A percentile compares a stretch with the other conserved stretches of the same genome.
Conservation (phyloP, 2,113 vertebrate species). For the Equus przewalskii region DNA sequence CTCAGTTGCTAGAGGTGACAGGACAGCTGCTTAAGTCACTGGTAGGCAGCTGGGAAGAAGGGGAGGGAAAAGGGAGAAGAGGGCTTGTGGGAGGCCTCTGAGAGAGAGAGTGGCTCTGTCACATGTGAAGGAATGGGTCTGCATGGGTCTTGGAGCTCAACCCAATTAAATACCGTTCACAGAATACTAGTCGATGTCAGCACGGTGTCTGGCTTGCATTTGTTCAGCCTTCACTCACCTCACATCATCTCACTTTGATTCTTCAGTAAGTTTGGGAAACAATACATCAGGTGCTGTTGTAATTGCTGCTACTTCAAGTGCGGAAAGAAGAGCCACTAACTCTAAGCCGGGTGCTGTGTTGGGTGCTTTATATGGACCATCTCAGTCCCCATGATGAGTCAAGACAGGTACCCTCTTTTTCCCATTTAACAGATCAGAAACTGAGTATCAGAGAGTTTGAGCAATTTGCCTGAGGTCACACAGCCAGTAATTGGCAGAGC, state of each 20-base stretch:
- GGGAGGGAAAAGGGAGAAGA: not conserved
- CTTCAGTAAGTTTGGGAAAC: not conserved
- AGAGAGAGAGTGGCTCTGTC: not conserved
- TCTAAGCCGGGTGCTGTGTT: not conserved
- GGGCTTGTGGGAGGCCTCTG: too few species aligned
- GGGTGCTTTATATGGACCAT: not conserved
- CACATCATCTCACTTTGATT: not conserved
- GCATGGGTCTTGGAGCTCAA: not conserved
- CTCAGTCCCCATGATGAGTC: rapidly evolving
- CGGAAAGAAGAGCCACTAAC: not conserved
- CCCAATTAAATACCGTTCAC: rapidly evolving
- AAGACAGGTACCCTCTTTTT: not conserved
- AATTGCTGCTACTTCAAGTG: not conserved
- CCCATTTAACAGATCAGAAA: not conserved
- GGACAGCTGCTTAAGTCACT: not conserved
- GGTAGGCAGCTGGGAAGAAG: not conserved
- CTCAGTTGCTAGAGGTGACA: not conserved
- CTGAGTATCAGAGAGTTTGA: not conserved
- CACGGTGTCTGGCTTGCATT: not conserved
- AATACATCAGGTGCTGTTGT: not conserved
- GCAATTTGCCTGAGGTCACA: not conserved
- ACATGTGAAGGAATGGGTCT: rapidly evolving
- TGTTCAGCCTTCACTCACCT: not conserved
- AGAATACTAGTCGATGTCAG: rapidly evolving
- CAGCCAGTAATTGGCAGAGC: not conserved